These are phyloP conservation scores for Crenichthys baileyi DNA, from an alignment of 2,797 vertebrate species.

Conservation along the genomic window DNA sequence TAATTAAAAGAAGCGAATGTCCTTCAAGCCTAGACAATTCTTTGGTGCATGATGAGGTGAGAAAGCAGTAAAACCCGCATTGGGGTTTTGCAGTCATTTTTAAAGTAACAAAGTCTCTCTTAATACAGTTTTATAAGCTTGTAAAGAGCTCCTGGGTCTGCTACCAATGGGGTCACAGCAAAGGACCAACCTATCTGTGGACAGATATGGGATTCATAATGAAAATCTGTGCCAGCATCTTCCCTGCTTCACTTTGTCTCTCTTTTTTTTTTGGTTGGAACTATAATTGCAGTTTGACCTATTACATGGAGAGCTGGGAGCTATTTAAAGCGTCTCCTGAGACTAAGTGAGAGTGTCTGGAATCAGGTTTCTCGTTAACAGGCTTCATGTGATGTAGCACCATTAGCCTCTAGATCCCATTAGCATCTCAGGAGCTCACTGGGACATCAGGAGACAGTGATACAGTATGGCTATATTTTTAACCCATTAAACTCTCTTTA, in stretches of 20 bases:
- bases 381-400: slow-evolving; percentile 31
- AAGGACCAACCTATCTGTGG: slow-evolving; percentile 54
- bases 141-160: slow-evolving; percentile 36
- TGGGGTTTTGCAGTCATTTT: slow-evolving; percentile 33
- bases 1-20: background rate
- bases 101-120: slow-evolving; percentile 42
- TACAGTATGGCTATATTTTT: background rate
- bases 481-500: background rate
- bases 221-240: slow-evolving; percentile 57
- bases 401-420: slow-evolving; percentile 55
- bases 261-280: slow-evolving; percentile 28
- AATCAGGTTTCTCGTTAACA: slow-evolving; percentile 58
- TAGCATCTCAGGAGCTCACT: slow-evolving; percentile 24
- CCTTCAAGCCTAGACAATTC: slow-evolving; percentile 11
- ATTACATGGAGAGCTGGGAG: slow-evolving; percentile 57
- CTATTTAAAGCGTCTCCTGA: slow-evolving; percentile 70
- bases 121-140: slow-evolving; percentile 47
- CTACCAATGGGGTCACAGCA: slow-evolving; percentile 67
- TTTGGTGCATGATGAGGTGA: slow-evolving; percentile 35
- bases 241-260: slow-evolving; percentile 34
- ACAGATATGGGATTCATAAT: slow-evolving; percentile 66
- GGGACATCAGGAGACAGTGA: background rate
- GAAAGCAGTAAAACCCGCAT: slow-evolving; percentile 13
- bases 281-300: slow-evolving; percentile 74
- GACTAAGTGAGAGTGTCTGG: slow-evolving; percentile 49